A percentile compares a stretch with the other conserved stretches of the same genome.
Conservation (phyloP, 2,888 invertebrate species). For the Aphrophora alni region DNA sequence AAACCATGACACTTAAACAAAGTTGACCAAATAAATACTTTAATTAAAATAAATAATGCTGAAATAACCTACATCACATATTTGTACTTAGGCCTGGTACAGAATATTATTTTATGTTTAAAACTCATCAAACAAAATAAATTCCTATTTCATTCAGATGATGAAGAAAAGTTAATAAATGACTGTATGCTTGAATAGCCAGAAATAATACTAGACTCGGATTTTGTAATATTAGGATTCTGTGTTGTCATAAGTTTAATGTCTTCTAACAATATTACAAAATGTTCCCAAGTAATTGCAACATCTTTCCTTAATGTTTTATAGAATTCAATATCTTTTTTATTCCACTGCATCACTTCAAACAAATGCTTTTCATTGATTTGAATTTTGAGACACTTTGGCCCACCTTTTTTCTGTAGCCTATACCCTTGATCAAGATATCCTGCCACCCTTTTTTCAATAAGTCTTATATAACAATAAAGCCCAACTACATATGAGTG, state of each 20-base stretch:
- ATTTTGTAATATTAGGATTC: background rate
- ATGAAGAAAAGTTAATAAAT: background rate
- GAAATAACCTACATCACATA: too few relatives aligned
- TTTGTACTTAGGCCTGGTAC: too few relatives aligned
- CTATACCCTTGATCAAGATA: background rate
- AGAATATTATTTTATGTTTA: too few relatives aligned
- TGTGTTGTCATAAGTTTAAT: background rate
- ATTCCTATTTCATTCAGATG: background rate
- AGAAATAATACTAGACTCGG: background rate
- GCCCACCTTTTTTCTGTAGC: background rate
- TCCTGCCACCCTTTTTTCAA: background rate
- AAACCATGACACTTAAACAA: too few relatives aligned
- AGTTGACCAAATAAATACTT: too few relatives aligned
- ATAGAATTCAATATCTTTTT: background rate
- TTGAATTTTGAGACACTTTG: background rate
- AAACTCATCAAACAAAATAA: too few relatives aligned
- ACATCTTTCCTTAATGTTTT: background rate
- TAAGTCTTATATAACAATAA: background rate
- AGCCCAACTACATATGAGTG: background rate
- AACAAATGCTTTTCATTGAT: background rate
- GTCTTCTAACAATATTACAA: background rate
- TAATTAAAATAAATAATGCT: too few relatives aligned
- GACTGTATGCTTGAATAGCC: background rate
- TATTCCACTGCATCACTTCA: background rate
- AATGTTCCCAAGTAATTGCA: background rate